Conservation (phyloP, 2,113 vertebrate species). For the Zapus hudsonius region DNA sequence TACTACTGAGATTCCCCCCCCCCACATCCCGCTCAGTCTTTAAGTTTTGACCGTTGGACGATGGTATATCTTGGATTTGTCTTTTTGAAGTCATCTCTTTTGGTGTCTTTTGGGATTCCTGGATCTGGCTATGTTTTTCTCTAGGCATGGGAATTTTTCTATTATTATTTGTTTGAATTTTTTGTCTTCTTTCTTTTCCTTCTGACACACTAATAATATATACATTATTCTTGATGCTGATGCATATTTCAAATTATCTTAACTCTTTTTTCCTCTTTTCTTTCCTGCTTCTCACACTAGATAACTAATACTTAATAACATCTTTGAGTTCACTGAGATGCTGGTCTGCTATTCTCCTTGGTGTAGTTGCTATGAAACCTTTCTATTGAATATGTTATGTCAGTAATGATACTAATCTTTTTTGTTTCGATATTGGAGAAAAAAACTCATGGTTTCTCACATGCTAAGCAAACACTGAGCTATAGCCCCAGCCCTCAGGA, state of each 20-base stretch:
- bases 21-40: neutral
- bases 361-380: no score
- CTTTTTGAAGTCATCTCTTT: neutral
- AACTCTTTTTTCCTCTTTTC: neutral
- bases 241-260: no score
- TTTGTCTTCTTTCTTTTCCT: neutral
- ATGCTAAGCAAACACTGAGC: no score
- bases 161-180: neutral
- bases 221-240: neutral
- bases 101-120: neutral
- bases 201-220: neutral
- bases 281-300: neutral
- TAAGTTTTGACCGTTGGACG: neutral
- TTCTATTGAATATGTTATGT: no score
- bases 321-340: no score
- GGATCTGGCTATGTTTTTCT: neutral
- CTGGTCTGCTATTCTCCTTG: no score
- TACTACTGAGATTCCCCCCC: neutral
- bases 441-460: no score
- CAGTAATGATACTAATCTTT: no score
- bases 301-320: neutral
- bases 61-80: no score
- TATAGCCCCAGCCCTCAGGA: no score
- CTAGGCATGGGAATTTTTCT: neutral
- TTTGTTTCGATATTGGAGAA: no score